Conservation (phyloP, 2,113 vertebrate genomes). For the Porphyrio hochstetteri region DNA sequence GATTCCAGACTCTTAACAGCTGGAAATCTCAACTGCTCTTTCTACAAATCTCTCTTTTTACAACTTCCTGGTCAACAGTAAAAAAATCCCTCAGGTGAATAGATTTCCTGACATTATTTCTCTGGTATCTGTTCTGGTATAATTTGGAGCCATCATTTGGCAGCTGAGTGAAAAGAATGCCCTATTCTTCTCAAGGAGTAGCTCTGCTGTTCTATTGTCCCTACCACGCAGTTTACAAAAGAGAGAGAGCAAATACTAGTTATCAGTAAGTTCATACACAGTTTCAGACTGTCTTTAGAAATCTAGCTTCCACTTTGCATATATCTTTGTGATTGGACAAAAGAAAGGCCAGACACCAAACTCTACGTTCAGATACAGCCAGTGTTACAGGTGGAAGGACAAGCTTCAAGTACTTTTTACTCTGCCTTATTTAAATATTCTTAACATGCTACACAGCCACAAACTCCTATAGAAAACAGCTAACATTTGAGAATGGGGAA, state of each 20-base stretch:
- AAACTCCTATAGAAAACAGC: background rate
- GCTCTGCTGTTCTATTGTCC: background rate
- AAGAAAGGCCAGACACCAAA: background rate
- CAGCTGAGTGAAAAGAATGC: background rate
- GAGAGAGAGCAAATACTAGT: background rate
- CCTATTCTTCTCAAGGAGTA: background rate
- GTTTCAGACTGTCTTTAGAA: background rate
- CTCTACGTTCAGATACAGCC: background rate
- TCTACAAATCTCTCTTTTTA: slow-evolving; percentile 6
- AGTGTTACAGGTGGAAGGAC: background rate
- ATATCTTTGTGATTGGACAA: background rate
- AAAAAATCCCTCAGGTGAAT: background rate
- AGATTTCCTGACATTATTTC: background rate
- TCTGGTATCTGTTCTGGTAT: background rate
- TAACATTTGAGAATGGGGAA: background rate
- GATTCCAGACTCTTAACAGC: background rate
- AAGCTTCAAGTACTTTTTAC: background rate
- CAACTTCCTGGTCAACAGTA: background rate
- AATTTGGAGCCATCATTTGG: background rate
- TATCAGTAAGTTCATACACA: background rate
- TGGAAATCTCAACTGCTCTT: slow-evolving; percentile 2
- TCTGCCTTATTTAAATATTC: background rate
- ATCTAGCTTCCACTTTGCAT: background rate
- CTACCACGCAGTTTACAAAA: background rate
- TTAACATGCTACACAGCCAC: background rate